phyloP scores from a whole-genome alignment of 2,888 invertebrate species.

The Pimpla rufipes region DNA sequence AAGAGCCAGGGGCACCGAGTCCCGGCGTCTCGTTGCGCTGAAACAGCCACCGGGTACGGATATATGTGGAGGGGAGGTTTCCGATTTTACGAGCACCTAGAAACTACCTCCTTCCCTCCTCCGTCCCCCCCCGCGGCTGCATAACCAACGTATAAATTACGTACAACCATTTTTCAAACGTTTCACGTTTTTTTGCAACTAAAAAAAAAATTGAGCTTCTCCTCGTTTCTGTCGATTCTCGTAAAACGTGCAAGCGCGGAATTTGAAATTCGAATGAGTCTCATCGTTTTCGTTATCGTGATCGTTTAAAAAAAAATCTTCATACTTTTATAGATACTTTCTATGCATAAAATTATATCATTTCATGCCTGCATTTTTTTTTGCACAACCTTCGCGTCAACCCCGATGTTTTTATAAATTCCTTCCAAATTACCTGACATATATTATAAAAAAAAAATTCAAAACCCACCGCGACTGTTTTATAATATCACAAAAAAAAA shows the following conservation, averaged over 20 bases:
- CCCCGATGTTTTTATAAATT: not conserved
- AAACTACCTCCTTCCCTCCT: not conserved
- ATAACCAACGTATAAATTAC: slow-evolving; percentile 27
- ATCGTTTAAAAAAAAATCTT: no score
- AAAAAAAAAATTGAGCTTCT: no score
- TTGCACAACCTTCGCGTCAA: slow-evolving; percentile 60
- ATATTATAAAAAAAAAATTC: no score
- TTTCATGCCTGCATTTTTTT: slow-evolving; percentile 81
- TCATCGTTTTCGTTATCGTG: no score
- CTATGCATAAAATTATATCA: no score
- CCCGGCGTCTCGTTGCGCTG: slow-evolving; percentile 43
- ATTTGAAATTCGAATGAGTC: no score
- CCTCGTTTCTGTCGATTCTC: no score
- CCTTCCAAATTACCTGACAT: not conserved
- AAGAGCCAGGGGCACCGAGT: slow-evolving; percentile 79
- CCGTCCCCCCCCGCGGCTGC: not conserved
- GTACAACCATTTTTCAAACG: not conserved
- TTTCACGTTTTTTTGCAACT: no score
- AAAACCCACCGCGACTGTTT: no score
- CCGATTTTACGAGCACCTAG: slow-evolving; percentile 75
- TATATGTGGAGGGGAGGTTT: slow-evolving; percentile 71
- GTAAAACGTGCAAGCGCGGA: no score
- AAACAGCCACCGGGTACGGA: slow-evolving; percentile 39
- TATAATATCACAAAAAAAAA: not conserved
- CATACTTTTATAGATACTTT: no score